A percentile compares a stretch with the other conserved stretches of the same genome.
phyloP scores from a whole-genome alignment of 2,797 vertebrate genomes.

The Gymnoscopelus braueri region DNA sequence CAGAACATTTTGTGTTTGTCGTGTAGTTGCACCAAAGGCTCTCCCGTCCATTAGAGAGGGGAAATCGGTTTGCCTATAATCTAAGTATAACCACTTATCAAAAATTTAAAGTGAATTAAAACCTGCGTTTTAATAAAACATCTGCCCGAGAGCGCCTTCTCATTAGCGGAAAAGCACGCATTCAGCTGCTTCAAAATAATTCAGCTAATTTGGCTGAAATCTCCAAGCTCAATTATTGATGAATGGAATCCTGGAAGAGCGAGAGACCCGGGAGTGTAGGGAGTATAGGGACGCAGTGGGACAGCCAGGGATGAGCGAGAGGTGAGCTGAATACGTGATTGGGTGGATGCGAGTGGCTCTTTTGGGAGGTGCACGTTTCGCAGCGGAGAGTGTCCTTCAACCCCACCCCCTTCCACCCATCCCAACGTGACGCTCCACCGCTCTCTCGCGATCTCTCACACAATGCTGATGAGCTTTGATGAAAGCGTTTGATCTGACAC shows the following conservation, averaged over 20 bases:
- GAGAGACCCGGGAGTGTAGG: constrained; percentile 9
- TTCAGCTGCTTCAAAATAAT: constrained; percentile 73
- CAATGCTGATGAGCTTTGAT: constrained; percentile 32
- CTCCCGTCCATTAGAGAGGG: constrained; percentile 51
- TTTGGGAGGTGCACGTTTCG: constrained; percentile 22
- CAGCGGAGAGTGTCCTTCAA: constrained; percentile 52
- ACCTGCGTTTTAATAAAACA: constrained; percentile 74
- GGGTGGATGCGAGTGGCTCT: constrained; percentile 45
- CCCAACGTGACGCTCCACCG: background rate
- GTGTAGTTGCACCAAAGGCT: constrained; percentile 56
- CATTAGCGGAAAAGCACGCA: constrained; percentile 62
- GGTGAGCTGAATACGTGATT: constrained; percentile 59
- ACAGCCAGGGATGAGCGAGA: constrained; percentile 18
- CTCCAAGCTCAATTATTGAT: constrained; percentile 70
- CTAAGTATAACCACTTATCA: constrained; percentile 70
- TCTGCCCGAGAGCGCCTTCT: constrained; percentile 59
- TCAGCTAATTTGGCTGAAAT: constrained; percentile 68
- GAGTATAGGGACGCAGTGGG: background rate
- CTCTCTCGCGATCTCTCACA: constrained; percentile 2
- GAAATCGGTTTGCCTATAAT: constrained; percentile 65
- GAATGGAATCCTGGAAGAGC: constrained; percentile 40
- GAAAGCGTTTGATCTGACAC: constrained; percentile 32
- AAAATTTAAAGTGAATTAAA: constrained; percentile 73
- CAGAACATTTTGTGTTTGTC: constrained; percentile 54
- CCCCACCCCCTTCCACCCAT: constrained; percentile 18